A percentile compares a stretch with the other conserved stretches of the same genome.
Conservation (phyloP, 1,140 invertebrate genomes). For the Hylaeus volcanicus region DNA sequence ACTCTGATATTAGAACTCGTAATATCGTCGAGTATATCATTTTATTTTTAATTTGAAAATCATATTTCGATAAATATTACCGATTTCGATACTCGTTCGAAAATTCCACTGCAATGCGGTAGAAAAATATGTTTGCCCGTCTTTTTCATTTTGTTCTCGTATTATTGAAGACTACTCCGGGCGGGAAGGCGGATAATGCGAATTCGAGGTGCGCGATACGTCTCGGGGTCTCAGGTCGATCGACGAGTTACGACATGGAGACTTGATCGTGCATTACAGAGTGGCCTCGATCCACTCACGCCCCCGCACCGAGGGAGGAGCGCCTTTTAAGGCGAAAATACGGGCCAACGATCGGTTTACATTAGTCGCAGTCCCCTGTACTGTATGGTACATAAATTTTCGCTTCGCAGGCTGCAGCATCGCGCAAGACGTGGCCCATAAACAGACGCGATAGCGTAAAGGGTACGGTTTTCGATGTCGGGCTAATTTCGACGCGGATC, state of each 20-base stretch:
- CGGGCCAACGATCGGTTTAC: constrained; percentile 54
- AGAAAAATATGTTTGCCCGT: no score
- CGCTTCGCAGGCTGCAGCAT: not conserved
- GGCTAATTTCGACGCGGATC: constrained; percentile 1
- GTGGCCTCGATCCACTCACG: constrained; percentile 16
- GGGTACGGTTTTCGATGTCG: not conserved
- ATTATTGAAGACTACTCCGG: constrained; percentile 2
- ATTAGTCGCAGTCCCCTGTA: constrained; percentile 43
- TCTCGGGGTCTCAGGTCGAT: constrained; percentile 1
- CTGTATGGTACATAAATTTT: constrained; percentile 51
- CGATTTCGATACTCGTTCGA: no score
- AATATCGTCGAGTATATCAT: no score
- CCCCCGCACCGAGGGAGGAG: constrained; percentile 11
- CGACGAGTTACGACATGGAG: constrained; percentile 12
- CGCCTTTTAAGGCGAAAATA: constrained; percentile 61
- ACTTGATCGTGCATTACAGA: constrained; percentile 54
- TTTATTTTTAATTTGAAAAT: no score
- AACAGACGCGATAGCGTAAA: constrained; percentile 29
- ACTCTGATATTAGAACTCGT: no score
- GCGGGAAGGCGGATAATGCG: constrained; percentile 13
- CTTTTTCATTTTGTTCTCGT: not conserved
- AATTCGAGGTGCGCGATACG: no score
- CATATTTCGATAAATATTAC: no score
- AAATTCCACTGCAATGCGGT: no score
- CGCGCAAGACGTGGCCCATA: constrained; percentile 25